Percentiles rank a stretch among this genome's conserved stretches.
phyloP scores from a whole-genome alignment of 1,140 invertebrate genomes.

The Mycetomoellerius zeteki region DNA sequence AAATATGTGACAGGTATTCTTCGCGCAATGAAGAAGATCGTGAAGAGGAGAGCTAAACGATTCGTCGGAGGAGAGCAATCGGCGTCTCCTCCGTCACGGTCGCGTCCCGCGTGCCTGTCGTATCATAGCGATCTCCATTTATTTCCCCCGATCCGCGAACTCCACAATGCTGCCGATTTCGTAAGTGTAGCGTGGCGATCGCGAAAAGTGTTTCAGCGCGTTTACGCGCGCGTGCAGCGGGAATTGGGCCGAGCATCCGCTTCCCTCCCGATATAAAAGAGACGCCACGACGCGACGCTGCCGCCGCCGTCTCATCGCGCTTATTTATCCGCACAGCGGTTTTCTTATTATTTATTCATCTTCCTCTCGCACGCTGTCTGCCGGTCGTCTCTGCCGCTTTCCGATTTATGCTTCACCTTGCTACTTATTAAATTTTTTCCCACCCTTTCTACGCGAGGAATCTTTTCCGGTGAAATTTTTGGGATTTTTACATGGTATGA shows the following conservation, averaged over 20 bases:
- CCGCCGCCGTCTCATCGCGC: conserved; percentile 34
- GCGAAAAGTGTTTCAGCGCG: conserved; percentile 67
- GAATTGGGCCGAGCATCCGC: conserved; percentile 77
- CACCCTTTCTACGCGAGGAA: conserved; percentile 3
- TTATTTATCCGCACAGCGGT: conserved; percentile 28
- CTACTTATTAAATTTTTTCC: conserved; percentile 3
- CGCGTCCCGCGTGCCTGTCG: conserved; percentile 54
- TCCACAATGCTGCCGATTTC: conserved; percentile 69
- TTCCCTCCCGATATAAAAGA: conserved; percentile 64
- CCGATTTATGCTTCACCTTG: conserved; percentile 6
- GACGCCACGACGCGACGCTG: conserved; percentile 30
- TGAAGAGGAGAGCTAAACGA: not conserved
- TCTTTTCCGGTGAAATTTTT: conserved; percentile 28
- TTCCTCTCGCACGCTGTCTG: conserved; percentile 29
- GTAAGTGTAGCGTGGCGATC: conserved; percentile 75
- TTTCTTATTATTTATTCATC: conserved; percentile 20
- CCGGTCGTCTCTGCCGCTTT: not conserved
- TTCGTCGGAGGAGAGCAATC: conserved; percentile 8
- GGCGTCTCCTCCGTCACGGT: conserved; percentile 60
- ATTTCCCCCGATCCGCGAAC: not conserved
- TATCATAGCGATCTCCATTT: conserved; percentile 58
- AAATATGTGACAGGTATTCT: not conserved
- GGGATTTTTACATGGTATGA: not conserved
- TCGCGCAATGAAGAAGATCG: not conserved
- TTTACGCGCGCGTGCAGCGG: conserved; percentile 67